Base-by-base conservation (phyloP, 2,113 vertebrate species). In the Stigmatopora nigra region DNA sequence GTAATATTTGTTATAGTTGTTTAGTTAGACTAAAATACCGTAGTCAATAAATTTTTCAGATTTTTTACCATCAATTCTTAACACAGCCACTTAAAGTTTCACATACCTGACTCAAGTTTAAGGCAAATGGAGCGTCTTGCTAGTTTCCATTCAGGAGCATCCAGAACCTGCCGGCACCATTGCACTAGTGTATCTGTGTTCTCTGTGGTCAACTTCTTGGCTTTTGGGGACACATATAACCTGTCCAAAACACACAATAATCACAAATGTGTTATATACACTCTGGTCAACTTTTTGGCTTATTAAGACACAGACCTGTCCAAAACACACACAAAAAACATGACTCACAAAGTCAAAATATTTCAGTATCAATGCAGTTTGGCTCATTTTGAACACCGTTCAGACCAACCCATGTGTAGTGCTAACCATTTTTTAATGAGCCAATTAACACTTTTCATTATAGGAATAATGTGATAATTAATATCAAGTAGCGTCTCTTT, bases 81-180 rank as follows among this genome's bases (percentile, higher is more conserved):
- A 4, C 20, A 53, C 20, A 5, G n/a, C 51, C 9, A 11, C 20
- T n/a, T 9, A 52, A 52, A 10, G 7, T 53, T 22, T 53, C 31
- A 38, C 3, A 0, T 64, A 97, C 96, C 95, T 94, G 94, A 93
- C 61, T 95, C 93, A 75, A 95, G 78, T 61, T 91, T 89, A 52
- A 94, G 93, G 76, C 91, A 92, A 9, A 94, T 77, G 1, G 94
- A 92, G 16, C 91, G 89, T 75, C 91, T 92, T 63, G 91, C 89
- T 14, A 92, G 86, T 76, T 95, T 92, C 84, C 91, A 84, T 73
- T 96, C 91, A 17, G 92, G 94, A 57, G 90, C 80, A 81, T 97
- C 94, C 73, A 99, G 88, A 71, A 90, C 85, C 36, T 84, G 92
- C 45, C 96, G 91, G 84, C 94, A 94, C 96, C 96, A 99, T 79